Percentiles rank a stretch among this genome's conserved stretches.
Evolutionary conservation across 2,888 invertebrate species (phyloP).

Genomic region (Tiliacea citrago): DNA sequence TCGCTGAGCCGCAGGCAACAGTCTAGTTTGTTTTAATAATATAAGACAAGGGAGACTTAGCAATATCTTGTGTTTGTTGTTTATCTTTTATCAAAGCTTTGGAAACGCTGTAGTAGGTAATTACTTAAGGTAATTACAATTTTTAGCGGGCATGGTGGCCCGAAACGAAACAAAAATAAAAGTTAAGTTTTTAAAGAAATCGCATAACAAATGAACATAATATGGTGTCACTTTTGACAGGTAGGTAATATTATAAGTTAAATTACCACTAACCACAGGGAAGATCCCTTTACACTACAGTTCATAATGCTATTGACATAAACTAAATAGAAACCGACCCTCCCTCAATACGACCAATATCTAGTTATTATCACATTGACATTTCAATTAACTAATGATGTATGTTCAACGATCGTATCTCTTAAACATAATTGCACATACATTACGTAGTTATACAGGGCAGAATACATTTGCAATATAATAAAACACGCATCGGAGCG

Average conservation of each 20-base stretch:
- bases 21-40: constrained; percentile 8
- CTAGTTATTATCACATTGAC: constrained; percentile 43
- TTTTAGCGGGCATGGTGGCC: background rate
- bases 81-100: background rate
- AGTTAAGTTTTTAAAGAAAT: background rate
- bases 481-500: constrained; percentile 54
- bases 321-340: background rate
- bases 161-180: background rate
- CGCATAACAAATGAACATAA: background rate
- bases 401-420: constrained; percentile 51
- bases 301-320: background rate
- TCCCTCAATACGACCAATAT: constrained; percentile 21
- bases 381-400: constrained; percentile 51
- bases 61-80: constrained; percentile 13
- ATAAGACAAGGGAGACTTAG: background rate
- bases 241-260: background rate
- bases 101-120: background rate
- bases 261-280: background rate
- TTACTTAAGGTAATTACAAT: background rate
- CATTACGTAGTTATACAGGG: constrained; percentile 45
- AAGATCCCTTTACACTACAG: background rate
- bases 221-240: too few relatives aligned
- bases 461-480: constrained; percentile 61
- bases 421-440: constrained; percentile 45
- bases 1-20: background rate